Evolutionary conservation across 2,797 vertebrate genomes (phyloP), one percentile per base, ranked within the genome.

Genomic region (Sylvilagus floridanus): DNA sequence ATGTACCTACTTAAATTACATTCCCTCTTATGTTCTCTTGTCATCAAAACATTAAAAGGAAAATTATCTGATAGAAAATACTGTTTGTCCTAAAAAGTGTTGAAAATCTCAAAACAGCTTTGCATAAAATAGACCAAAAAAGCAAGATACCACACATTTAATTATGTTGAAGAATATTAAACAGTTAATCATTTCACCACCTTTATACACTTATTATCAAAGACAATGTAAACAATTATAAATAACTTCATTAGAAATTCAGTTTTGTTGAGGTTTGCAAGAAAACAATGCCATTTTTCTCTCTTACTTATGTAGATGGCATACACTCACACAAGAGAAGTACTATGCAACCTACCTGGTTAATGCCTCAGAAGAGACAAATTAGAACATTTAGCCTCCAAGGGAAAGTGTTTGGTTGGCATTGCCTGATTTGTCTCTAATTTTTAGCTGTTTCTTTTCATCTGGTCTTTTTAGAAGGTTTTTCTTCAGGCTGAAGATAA

Each of bases 321-420:
- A 57, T 63, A 50, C 5, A 37, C 24, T 50, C n/a, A 77, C 10
- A 22, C 21, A 57, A 57, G 90, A 68, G 26, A 65, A 90, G 3
- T 42, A 0, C 52, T 76, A 7, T 85, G 76, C 69, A 91, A 78
- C 42, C 7, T 88, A 22, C 35, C 28, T 50, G 24, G n/a, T 69
- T 68, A 72, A 50, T 71, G 35, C 7, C 19, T 91, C 84, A 68
- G 1, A 7, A 63, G 62, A 96, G 21, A 66, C 72, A 90, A 68
- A 84, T 85, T 52, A 89, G 72, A 82, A 94, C 78, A 91, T 57
- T 95, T 91, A 78, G 11, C 14, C 22, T 90, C 52, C 22, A 84
- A 71, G 94, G 47, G 57, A 95, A 95, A 85, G 60, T 73, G 24
- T 95, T 95, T 28, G 7, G 63, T 57, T 96, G 91, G 73, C 93